A percentile compares a stretch with the other conserved stretches of the same genome.
These are phyloP conservation scores for Magallana angulata DNA, from an alignment of 1,140 invertebrate species.

Conservation along the genomic window DNA sequence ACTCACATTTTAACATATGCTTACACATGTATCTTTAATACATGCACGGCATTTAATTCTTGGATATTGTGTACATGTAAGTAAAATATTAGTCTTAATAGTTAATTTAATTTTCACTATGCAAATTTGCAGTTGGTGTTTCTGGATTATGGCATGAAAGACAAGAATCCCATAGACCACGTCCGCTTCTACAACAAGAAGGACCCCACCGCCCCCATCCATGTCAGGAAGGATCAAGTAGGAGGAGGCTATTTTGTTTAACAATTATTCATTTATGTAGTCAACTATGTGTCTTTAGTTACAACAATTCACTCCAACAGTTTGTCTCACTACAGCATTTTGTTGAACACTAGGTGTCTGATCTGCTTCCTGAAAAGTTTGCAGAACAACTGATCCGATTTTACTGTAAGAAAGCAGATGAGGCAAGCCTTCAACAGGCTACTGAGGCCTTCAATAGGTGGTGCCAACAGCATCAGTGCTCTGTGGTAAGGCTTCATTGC, in stretches of 20 bases:
- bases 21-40: too few relatives aligned
- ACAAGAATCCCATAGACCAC: conserved; percentile 62
- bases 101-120: too few relatives aligned
- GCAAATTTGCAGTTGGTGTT: conserved; percentile 51
- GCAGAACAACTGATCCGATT: conserved; percentile 51
- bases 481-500: background rate
- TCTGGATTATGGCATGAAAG: conserved; percentile 65
- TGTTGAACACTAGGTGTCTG: conserved; percentile 45
- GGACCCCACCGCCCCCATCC: conserved; percentile 46
- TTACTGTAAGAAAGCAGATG: background rate
- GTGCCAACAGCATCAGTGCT: background rate
- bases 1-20: too few relatives aligned
- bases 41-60: too few relatives aligned
- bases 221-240: conserved; percentile 60
- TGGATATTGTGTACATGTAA: too few relatives aligned
- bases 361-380: conserved; percentile 56
- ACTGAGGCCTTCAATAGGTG: background rate
- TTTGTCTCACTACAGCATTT: too few relatives aligned
- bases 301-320: too few relatives aligned
- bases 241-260: background rate
- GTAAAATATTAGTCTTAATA: too few relatives aligned
- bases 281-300: too few relatives aligned
- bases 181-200: conserved; percentile 61
- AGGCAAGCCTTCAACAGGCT: background rate
- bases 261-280: too few relatives aligned